Percentiles rank a stretch among this genome's conserved stretches.
Conservation (phyloP, 1,140 invertebrate genomes). For the Choristoneura fumiferana region DNA sequence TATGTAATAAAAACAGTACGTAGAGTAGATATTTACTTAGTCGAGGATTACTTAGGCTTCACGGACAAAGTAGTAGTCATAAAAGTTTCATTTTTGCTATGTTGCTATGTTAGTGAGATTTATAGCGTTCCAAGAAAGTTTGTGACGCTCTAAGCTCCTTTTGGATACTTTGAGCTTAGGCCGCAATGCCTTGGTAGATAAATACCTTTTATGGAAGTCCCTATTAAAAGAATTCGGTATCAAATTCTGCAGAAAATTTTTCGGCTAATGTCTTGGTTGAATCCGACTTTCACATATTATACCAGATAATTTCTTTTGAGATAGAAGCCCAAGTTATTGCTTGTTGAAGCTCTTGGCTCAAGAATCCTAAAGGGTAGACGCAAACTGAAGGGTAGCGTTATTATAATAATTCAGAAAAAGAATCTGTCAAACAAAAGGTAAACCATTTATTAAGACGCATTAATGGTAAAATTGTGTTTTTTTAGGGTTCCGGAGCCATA, state of each 20-base stretch:
- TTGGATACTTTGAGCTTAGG: slow-evolving; percentile 7
- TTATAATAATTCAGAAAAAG: slow-evolving; percentile 8
- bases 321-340: not conserved
- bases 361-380: slow-evolving; percentile 1
- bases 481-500: too few species aligned
- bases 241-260: too few species aligned
- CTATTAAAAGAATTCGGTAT: too few species aligned
- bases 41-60: slow-evolving; percentile 5
- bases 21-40: not conserved
- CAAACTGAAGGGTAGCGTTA: not conserved
- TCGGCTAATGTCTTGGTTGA: too few species aligned
- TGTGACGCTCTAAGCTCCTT: not conserved
- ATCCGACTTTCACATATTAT: too few species aligned
- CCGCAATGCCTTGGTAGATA: not conserved
- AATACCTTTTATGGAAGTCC: too few species aligned
- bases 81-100: not conserved
- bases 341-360: not conserved
- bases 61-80: too few species aligned
- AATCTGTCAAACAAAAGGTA: not conserved
- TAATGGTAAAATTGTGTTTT: too few species aligned
- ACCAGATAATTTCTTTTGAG: not conserved
- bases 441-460: too few species aligned
- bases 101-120: not conserved
- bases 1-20: not conserved
- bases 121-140: not conserved